phyloP scores from a whole-genome alignment of 2,797 vertebrate genomes.

The Champsocephalus esox region DNA sequence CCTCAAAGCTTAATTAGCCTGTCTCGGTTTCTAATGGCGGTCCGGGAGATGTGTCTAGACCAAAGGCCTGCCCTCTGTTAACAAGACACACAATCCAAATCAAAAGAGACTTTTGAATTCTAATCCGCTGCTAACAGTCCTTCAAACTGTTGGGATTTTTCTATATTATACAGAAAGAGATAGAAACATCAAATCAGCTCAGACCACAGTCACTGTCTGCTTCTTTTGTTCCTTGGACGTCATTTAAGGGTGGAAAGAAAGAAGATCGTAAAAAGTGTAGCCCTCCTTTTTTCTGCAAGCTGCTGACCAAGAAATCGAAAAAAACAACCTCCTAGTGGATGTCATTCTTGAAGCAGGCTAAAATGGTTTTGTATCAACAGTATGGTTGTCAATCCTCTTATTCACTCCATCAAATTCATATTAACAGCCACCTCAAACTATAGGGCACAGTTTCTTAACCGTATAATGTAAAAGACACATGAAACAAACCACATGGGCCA shows the following conservation, averaged over 20 bases:
- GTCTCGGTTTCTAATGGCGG: slow-evolving; percentile 34
- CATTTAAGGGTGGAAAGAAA: slow-evolving; percentile 9
- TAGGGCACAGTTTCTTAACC: neutral
- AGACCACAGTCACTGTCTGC: neutral
- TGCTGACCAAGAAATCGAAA: too few relatives aligned
- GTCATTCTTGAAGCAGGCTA: neutral
- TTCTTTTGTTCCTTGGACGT: slow-evolving; percentile 6
- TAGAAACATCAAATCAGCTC: neutral
- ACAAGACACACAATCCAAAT: slow-evolving; percentile 40
- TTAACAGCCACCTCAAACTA: neutral
- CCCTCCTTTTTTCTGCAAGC: too few relatives aligned
- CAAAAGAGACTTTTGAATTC: slow-evolving; percentile 29
- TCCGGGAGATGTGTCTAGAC: slow-evolving; percentile 47
- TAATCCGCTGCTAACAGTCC: neutral
- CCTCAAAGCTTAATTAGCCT: slow-evolving; percentile 44
- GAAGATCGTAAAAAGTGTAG: neutral
- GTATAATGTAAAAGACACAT: neutral
- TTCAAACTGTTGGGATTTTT: neutral
- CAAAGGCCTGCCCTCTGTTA: slow-evolving; percentile 31
- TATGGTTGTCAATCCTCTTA: neutral
- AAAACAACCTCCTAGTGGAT: too few relatives aligned
- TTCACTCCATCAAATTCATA: neutral
- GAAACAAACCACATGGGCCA: neutral
- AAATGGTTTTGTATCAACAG: neutral
- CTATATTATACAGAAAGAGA: slow-evolving; percentile 2